Evolutionary conservation across 2,797 vertebrate species (phyloP).

Genomic region (Myotis daubentonii): DNA sequence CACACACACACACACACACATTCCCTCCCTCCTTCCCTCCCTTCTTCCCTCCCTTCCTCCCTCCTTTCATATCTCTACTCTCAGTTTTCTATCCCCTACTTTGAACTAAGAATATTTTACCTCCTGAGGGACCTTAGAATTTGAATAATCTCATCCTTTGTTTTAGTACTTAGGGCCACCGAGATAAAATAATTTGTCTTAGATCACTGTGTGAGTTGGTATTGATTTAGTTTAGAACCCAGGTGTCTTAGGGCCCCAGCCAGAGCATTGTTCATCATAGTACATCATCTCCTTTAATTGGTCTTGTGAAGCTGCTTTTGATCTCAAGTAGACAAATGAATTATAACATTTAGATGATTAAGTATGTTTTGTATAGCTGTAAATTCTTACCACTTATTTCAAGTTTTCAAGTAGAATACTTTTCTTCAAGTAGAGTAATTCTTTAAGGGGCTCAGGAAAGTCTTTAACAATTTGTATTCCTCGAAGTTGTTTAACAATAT

Average conservation of each 20-base stretch:
- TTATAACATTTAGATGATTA: slow-evolving; percentile 23
- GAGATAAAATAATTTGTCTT: neutral
- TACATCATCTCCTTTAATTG: neutral
- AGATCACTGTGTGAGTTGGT: neutral
- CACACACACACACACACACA: too few relatives aligned
- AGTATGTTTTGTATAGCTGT: slow-evolving; percentile 17
- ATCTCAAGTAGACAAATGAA: slow-evolving; percentile 8
- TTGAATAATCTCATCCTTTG: neutral
- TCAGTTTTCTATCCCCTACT: neutral
- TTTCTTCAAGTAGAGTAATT: slow-evolving; percentile 13
- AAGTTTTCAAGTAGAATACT: slow-evolving; percentile 31
- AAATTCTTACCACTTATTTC: slow-evolving; percentile 39
- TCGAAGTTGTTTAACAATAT: neutral
- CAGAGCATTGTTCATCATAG: neutral
- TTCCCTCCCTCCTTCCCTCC: too few relatives aligned
- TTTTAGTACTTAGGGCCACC: neutral
- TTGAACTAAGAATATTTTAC: slow-evolving; percentile 19
- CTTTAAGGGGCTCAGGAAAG: neutral
- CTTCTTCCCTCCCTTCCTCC: too few relatives aligned
- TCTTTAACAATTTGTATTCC: slow-evolving; percentile 23
- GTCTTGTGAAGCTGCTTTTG: slow-evolving; percentile 16
- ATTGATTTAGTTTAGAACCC: slow-evolving; percentile 15
- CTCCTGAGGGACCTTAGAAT: neutral
- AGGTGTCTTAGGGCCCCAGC: neutral
- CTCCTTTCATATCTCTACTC: neutral